Base-by-base conservation (phyloP, 2,888 invertebrate species). In the Chrysolina oricalcia region DNA sequence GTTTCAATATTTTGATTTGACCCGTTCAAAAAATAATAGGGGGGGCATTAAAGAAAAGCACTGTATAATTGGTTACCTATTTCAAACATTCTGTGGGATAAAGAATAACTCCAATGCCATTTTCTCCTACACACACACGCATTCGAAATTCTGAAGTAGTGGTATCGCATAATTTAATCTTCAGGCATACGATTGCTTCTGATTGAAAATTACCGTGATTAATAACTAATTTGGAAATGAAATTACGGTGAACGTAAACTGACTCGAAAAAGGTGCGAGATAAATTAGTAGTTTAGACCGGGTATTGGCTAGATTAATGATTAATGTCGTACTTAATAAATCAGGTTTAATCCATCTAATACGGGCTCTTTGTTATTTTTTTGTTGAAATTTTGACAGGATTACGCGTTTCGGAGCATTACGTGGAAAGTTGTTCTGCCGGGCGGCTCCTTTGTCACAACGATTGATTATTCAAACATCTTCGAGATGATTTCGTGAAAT, bases 151-250 rank as follows among this genome's bases (percentile, higher is more conserved):
- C 50, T 72, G 71, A 72, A 67, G 74, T 67, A 70, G 75, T 69
- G 53, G 73, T 70, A 73, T 68, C 68, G 70, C 65, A 67, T 62
- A 76, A 76, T 76, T 72, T 72, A 72, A 69, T 77, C 69, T 72
- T 56, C 63, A 41, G 71, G 71, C 76, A 72, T 69, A 71, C 56
- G 73, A 66, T 70, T 63, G 62, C 66, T 66, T 19, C 46, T 40
- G 68, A 68, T 71, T 66, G 67, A 73, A 76, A 59, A 76, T 76
- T 73, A 56, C 75, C 75, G 40, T 75, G 75, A 75, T 75, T 66
- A 75, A 72, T 75, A 62, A 76, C 73, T 73, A 66, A 76, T 73
- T 76, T 41, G 40, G 71, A 65, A 74, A 70, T 27, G 56, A 46
- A 70, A 62, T 40, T 48, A 48, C 70, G 48, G 27, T 63, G 70